phyloP scores from a whole-genome alignment of 2,797 vertebrate species.

The Selene dorsalis region DNA sequence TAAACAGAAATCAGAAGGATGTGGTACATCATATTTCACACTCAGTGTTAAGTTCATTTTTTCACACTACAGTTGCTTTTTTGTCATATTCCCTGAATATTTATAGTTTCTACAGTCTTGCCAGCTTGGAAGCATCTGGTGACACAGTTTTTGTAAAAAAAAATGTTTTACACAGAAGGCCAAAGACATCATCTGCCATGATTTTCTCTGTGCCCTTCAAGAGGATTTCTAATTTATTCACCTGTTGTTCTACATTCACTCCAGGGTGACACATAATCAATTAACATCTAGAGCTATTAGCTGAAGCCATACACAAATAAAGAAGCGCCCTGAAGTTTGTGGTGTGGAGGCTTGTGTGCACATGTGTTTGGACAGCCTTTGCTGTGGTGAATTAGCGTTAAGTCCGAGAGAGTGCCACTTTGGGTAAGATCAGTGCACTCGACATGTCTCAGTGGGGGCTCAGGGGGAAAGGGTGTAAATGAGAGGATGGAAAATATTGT shows the following conservation, averaged over 20 bases:
- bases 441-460: slow-evolving; percentile 28
- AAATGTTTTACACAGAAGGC: not conserved
- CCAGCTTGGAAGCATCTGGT: not conserved
- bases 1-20: not conserved
- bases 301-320: slow-evolving; percentile 37
- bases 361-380: slow-evolving; percentile 53
- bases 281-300: slow-evolving; percentile 52
- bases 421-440: slow-evolving; percentile 35
- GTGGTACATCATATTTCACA: not conserved
- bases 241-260: slow-evolving; percentile 45
- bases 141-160: not conserved
- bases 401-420: slow-evolving; percentile 29
- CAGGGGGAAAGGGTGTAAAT: slow-evolving; percentile 7
- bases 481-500: not conserved
- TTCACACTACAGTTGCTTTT: not conserved
- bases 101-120: not conserved
- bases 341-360: slow-evolving; percentile 6
- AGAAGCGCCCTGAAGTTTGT: slow-evolving; percentile 23
- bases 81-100: not conserved
- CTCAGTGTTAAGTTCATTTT: not conserved
- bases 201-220: not conserved
- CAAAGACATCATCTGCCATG: not conserved
- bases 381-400: slow-evolving; percentile 51
- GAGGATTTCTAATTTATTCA: slow-evolving; percentile 24
- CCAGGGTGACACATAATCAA: slow-evolving; percentile 44